These are phyloP conservation scores for Anthoscopus minutus DNA, from an alignment of 2,113 vertebrate species.

Conservation along the genomic window DNA sequence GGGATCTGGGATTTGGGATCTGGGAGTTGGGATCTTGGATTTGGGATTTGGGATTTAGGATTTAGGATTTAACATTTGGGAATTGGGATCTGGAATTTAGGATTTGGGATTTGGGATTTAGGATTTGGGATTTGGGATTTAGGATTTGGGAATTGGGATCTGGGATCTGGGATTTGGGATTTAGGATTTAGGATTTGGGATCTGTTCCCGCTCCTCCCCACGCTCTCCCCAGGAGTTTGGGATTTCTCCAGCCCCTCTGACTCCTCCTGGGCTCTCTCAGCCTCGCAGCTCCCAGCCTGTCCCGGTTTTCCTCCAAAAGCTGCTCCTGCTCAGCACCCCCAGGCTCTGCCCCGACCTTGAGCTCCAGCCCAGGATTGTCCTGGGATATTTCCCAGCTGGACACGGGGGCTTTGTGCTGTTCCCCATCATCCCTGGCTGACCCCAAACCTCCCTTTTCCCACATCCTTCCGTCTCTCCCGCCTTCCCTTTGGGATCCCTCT, in stretches of 20 bases:
- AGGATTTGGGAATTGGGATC: background rate
- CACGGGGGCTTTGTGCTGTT: accelerated
- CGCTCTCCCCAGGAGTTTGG: no score
- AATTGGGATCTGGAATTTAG: no score
- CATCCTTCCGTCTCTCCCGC: no score
- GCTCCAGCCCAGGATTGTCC: no score
- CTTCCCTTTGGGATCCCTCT: no score
- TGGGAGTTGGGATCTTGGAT: no score
- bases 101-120: background rate
- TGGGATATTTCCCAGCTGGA: background rate
- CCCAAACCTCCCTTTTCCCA: accelerated
- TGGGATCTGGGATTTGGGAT: background rate
- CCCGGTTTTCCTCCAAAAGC: background rate
- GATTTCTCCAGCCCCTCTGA: background rate
- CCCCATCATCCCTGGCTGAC: background rate
- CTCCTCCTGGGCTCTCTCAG: background rate
- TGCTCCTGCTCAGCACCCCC: no score
- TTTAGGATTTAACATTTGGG: no score
- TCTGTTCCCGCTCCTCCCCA: no score
- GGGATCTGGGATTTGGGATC: no score
- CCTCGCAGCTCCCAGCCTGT: background rate
- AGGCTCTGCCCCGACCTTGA: no score
- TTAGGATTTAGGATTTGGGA: background rate
- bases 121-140: background rate
- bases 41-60: background rate